Percentiles rank a stretch among this genome's conserved stretches.
These are phyloP conservation scores for Agraylea sexmaculata DNA, from an alignment of 1,140 invertebrate species.

Conservation along the genomic window DNA sequence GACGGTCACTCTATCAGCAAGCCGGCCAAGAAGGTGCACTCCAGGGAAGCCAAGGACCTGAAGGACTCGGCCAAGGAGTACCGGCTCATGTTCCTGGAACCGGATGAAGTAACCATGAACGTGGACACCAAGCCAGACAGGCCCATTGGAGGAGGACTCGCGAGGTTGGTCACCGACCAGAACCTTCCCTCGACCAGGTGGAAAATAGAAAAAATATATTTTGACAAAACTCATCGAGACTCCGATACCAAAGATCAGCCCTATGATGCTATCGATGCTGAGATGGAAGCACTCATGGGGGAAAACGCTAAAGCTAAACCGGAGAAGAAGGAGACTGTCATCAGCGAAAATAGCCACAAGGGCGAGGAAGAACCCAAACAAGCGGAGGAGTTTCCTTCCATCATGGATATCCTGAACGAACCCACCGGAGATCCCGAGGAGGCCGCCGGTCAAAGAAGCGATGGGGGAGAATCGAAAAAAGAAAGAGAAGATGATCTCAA, in stretches of 20 bases:
- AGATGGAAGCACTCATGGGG: slow-evolving; percentile 38
- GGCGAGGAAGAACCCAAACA: slow-evolving; percentile 20
- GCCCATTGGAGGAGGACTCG: not conserved
- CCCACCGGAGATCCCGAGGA: not conserved
- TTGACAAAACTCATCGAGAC: slow-evolving; percentile 26
- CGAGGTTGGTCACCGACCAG: slow-evolving; percentile 28
- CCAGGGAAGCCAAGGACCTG: not conserved
- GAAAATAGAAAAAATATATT: slow-evolving; percentile 36
- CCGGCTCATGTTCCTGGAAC: not conserved
- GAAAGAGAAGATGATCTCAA: slow-evolving; percentile 23
- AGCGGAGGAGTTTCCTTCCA: slow-evolving; percentile 38
- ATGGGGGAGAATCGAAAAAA: not conserved
- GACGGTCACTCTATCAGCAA: too few relatives aligned
- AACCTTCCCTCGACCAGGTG: slow-evolving; percentile 34
- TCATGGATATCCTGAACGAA: slow-evolving; percentile 40
- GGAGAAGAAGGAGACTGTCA: slow-evolving; percentile 11
- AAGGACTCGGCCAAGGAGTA: slow-evolving; percentile 1
- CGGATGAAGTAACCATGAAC: not conserved
- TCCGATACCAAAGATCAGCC: slow-evolving; percentile 34
- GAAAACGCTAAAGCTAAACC: slow-evolving; percentile 23
- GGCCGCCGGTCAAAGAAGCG: not conserved
- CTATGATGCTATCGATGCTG: slow-evolving; percentile 38
- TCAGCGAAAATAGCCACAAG: too few relatives aligned
- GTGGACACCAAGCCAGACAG: not conserved
- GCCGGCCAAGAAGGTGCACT: slow-evolving; percentile 1